Percentiles rank a stretch among this genome's conserved stretches.
Conservation (phyloP, 2,888 invertebrate species). For the Scaptomyza parva region DNA sequence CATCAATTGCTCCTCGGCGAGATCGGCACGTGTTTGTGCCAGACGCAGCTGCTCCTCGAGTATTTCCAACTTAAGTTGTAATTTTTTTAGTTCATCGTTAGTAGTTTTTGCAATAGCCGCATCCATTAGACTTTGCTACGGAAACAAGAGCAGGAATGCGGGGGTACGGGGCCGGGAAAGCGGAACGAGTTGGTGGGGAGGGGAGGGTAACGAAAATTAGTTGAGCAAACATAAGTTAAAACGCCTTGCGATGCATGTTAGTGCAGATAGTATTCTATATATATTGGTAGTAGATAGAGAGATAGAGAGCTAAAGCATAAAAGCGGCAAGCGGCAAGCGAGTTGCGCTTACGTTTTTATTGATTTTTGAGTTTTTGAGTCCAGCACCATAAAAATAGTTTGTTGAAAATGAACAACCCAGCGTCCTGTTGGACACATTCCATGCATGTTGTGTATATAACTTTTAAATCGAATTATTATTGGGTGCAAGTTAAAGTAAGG, state of each 20-base stretch:
- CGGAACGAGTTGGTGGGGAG: conserved; percentile 9
- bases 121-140: conserved; percentile 86
- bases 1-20: conserved; percentile 85
- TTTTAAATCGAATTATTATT: conserved; percentile 3
- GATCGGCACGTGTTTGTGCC: conserved; percentile 85
- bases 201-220: conserved; percentile 77
- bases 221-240: conserved; percentile 66
- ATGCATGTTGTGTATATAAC: conserved; percentile 37
- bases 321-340: no score
- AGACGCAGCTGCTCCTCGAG: conserved; percentile 86
- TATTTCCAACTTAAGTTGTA: conserved; percentile 86
- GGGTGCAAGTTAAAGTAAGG: neutral
- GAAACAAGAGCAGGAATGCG: conserved; percentile 58
- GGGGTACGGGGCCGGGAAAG: conserved; percentile 32
- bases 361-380: conserved; percentile 20
- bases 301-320: conserved; percentile 19
- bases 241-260: conserved; percentile 52
- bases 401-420: conserved; percentile 29
- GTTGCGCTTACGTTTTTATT: conserved; percentile 59
- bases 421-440: conserved; percentile 53
- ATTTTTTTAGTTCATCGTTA: conserved; percentile 86
- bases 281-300: neutral
- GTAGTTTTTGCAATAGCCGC: conserved; percentile 86
- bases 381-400: conserved; percentile 49
- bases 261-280: conserved; percentile 26